Evolutionary conservation across 1,140 invertebrate genomes (phyloP), one percentile per base, ranked within the genome.

Genomic region (Battus philenor): DNA sequence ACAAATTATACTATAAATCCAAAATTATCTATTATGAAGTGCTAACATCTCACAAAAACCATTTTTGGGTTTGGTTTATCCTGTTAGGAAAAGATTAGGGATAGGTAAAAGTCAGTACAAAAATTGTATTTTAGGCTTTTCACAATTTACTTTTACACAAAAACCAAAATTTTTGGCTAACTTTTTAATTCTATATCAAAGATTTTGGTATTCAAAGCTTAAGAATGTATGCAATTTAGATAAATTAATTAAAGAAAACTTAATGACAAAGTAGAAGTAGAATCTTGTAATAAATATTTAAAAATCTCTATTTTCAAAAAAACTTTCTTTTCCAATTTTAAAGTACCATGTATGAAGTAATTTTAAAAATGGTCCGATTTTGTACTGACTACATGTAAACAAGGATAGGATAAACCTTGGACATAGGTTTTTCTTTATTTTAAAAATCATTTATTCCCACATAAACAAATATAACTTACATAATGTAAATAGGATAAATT

Each of bases 351-450:
- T n/a, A n/a, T n/a, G n/a, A n/a, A n/a, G n/a, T n/a, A n/a, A n/a
- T n/a, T n/a, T 8, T 16, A 26, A 39, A 33, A 20, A 13, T 32
- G 8, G 11, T 22, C 10, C 29, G 18, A 38, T 34, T 22, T 44
- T 39, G 50, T 64, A 73, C 71, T 74, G 64, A 67, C 61, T 43
- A 18, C 13, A 36, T 22, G 26, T 47, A 48, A 61, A 45, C 52
- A 44, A 48, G 45, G 41, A 54, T 38, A 54, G 75, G 61, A 70
- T 9, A 34, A 47, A 53, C 63, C 71, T 68, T 75, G 71, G 65
- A 69, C 56, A 53, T 41, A 29, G 39, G 50, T 62, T 55, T n/a
- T 51, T 56, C 62, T 59, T 59, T 59, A 68, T 52, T 48, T 50
- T 61, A 47, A 52, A 58, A 39, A 68, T 47, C 68, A 66, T 68